Evolutionary conservation across 2,797 vertebrate genomes (phyloP), one percentile per base, ranked within the genome.

Genomic region (Scleropages formosus): DNA sequence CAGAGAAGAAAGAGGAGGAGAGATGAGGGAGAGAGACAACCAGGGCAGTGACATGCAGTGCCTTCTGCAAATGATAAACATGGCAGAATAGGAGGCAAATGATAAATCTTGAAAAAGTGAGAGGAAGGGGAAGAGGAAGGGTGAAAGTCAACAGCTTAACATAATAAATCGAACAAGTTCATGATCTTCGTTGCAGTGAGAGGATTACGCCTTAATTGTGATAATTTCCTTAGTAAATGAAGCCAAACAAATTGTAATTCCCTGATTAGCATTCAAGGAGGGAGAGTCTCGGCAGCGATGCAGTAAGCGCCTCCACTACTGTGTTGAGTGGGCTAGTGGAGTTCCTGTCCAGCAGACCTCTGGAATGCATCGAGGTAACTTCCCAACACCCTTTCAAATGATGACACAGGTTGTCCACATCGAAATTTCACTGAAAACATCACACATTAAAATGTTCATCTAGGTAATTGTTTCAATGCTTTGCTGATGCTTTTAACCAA

Each of bases 141-240:
- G 47, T n/a, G n/a, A 56, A 59, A n/a, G 46, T 1, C 3, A 3
- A 10, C 65, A 67, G 44, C 44, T 49, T 68, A 68, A n/a, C 4
- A 15, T n/a, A 18, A 68, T 9, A 9, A 24, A 44, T 9, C 18
- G 31, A 22, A 26, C 64, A 62, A 68, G 65, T 16, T 68, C 44
- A 18, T 49, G 44, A 4, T 20, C 65, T 22, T 47, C 18, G 20
- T 7, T 24, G 39, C n/a, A 4, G 16, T 12, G 44, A 44, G 12
- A 68, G 65, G 65, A 47, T 16, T 20, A 44, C 65, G 44, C 10
- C 31, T 68, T 68, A 68, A 68, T 51, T 68, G 46, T 16, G 66
- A 46, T 22, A 16, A 68, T 68, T 68, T 24, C 20, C n/a, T 66
- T 24, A n/a, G 46, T 47, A 68, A 61, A 68, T 68, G 44, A 51